A percentile compares a stretch with the other conserved stretches of the same genome.
These are phyloP conservation scores for Desoria tigrina DNA, from an alignment of 2,888 invertebrate species.

Conservation along the genomic window DNA sequence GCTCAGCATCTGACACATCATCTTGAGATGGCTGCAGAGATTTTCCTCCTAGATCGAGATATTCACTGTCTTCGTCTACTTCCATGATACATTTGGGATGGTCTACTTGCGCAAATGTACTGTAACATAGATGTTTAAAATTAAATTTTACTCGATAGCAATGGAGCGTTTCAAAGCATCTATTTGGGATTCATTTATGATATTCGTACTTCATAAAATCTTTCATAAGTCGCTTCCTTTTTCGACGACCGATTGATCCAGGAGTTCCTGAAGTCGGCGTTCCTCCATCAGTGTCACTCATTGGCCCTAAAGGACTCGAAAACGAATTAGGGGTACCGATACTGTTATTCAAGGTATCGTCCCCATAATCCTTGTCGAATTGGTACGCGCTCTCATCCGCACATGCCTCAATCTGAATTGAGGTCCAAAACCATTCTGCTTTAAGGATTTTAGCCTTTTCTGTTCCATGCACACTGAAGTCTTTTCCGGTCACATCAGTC, in stretches of 20 bases:
- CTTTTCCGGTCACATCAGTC: constrained; percentile 64
- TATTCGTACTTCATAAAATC: constrained; percentile 44
- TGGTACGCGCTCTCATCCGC: constrained; percentile 87
- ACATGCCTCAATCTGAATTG: constrained; percentile 91
- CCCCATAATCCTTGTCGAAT: constrained; percentile 70
- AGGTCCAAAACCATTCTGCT: constrained; percentile 98
- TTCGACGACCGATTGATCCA: constrained; percentile 45
- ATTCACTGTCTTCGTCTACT: constrained; percentile 63
- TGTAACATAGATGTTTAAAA: no score
- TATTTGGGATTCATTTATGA: no score
- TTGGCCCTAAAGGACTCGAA: constrained; percentile 35
- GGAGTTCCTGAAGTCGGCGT: constrained; percentile 35
- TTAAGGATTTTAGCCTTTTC: constrained; percentile 72
- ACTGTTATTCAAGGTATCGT: constrained; percentile 32
- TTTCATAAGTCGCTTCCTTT: constrained; percentile 46
- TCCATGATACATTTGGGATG: constrained; percentile 58
- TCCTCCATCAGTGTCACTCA: constrained; percentile 37
- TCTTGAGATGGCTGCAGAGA: constrained; percentile 46
- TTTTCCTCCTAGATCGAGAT: constrained; percentile 47
- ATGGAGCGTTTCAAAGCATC: no score
- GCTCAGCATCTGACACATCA: constrained; percentile 47
- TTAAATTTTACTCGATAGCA: no score
- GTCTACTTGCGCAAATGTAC: constrained; percentile 38
- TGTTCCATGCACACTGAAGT: not conserved
- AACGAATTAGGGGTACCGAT: constrained; percentile 43